Conservation (phyloP, 1,140 invertebrate genomes). For the Zaprionus inermis region DNA sequence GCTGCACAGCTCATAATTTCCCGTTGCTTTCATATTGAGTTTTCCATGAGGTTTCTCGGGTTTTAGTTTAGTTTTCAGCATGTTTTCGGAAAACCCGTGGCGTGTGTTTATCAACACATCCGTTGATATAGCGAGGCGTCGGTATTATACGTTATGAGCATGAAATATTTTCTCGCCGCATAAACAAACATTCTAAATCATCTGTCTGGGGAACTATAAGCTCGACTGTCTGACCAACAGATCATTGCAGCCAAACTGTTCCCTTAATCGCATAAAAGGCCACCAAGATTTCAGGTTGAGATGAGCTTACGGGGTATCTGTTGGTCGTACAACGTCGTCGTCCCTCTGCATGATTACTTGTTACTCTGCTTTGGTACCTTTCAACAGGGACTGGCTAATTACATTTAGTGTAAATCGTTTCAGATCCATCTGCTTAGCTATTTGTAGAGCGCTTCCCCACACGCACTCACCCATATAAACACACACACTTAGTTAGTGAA, state of each 20-base stretch:
- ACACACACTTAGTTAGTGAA: conserved; percentile 13
- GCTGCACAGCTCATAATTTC: conserved; percentile 20
- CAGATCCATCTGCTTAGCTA: conserved; percentile 56
- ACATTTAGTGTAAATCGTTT: conserved; percentile 37
- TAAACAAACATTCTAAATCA: conserved; percentile 75
- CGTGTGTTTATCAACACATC: conserved; percentile 64
- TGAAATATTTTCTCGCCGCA: conserved; percentile 67
- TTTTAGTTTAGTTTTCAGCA: neutral
- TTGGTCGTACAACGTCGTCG: neutral
- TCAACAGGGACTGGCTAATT: conserved; percentile 48
- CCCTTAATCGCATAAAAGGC: too few species aligned
- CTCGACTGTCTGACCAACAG: too few species aligned
- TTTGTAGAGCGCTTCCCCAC: conserved; percentile 31
- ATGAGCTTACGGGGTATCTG: neutral
- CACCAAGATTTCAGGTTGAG: too few species aligned
- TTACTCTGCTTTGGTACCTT: conserved; percentile 48
- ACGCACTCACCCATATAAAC: neutral
- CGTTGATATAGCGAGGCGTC: conserved; percentile 6
- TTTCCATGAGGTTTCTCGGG: conserved; percentile 49
- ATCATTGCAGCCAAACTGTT: too few species aligned
- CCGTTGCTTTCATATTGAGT: conserved; percentile 23
- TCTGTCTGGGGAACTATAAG: too few species aligned
- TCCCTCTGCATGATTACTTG: conserved; percentile 7
- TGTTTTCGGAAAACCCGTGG: conserved; percentile 9
- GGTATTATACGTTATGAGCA: conserved; percentile 58